These are phyloP conservation scores for Sebastes nivosus DNA, from an alignment of 2,797 vertebrate species.

Conservation along the genomic window DNA sequence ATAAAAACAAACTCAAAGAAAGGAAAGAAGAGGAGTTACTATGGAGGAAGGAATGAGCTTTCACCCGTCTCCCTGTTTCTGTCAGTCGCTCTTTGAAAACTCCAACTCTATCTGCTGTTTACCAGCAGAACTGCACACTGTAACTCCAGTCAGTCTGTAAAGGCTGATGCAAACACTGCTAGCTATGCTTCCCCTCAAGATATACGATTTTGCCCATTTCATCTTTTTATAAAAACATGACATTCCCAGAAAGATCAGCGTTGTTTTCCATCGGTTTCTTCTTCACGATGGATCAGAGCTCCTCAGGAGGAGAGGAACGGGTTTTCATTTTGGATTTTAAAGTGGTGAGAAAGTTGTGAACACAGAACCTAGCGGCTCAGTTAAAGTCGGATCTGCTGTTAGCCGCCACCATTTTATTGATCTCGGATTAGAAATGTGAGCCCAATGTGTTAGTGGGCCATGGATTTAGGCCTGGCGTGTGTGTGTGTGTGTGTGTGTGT, in stretches of 20 bases:
- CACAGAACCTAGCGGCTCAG: neutral
- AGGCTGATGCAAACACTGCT: no score
- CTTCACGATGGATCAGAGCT: neutral
- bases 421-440: slow-evolving; percentile 54
- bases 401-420: slow-evolving; percentile 54
- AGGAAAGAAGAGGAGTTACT: slow-evolving; percentile 26
- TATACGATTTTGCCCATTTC: neutral
- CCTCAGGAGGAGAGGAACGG: neutral
- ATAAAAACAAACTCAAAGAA: slow-evolving; percentile 2
- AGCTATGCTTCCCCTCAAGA: no score
- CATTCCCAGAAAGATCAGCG: neutral
- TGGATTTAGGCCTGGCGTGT: slow-evolving; percentile 18
- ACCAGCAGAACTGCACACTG: neutral
- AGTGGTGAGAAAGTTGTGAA: neutral
- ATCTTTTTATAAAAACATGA: neutral
- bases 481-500: slow-evolving; percentile 8
- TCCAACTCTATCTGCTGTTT: neutral
- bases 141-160: no score
- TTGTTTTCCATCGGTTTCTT: neutral
- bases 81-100: neutral
- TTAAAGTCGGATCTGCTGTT: neutral
- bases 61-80: neutral
- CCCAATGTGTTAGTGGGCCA: slow-evolving; percentile 53
- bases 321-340: neutral
- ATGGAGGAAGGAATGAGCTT: slow-evolving; percentile 16